A percentile compares a stretch with the other conserved stretches of the same genome.
phyloP scores from a whole-genome alignment of 2,113 vertebrate species.

The Corythaixoides concolor region DNA sequence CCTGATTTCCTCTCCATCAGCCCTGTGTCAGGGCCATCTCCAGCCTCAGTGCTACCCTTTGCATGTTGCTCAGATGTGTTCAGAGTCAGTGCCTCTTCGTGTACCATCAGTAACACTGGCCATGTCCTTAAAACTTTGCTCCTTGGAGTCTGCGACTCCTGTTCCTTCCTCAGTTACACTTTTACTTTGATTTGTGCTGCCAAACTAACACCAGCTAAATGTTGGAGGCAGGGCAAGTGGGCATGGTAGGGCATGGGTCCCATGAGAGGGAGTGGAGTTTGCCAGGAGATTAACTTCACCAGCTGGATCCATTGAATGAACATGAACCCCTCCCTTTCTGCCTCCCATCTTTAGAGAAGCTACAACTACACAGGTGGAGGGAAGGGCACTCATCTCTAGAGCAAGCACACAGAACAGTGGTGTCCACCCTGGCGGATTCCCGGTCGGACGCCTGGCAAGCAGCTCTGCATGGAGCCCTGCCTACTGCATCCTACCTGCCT shows the following conservation, averaged over 20 bases:
- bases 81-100: background rate
- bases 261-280: background rate
- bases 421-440: fast-evolving
- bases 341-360: background rate
- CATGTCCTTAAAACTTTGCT: background rate
- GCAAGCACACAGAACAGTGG: fast-evolving
- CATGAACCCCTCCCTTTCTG: background rate
- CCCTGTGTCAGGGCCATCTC: background rate
- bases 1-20: background rate
- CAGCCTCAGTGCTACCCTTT: background rate
- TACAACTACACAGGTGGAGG: background rate
- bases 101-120: background rate
- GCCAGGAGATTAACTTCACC: background rate
- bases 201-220: background rate
- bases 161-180: background rate
- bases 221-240: background rate
- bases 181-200: background rate
- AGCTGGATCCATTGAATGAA: background rate
- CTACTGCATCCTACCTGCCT: background rate
- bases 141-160: background rate
- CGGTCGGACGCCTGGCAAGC: fast-evolving
- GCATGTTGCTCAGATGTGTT: background rate
- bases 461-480: background rate
- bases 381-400: background rate
- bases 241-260: background rate